Evolutionary conservation across 2,888 invertebrate species (phyloP), one percentile per base, ranked within the genome.

Genomic region (Chloroclysta siterata): DNA sequence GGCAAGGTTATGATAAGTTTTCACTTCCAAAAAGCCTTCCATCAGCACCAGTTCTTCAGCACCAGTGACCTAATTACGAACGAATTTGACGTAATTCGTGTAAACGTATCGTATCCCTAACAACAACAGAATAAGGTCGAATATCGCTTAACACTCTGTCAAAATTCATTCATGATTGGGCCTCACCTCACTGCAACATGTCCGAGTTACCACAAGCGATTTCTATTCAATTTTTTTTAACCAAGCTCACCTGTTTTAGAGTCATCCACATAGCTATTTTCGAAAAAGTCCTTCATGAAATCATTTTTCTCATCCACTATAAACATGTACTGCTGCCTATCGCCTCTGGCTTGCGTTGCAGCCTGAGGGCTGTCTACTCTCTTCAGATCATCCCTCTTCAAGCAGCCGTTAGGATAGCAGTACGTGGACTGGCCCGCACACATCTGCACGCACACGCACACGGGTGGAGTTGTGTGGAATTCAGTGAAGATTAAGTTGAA

Each of bases 391-490:
- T 75, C 68, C 63, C 68, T 78, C 61, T 77, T 87, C 2, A 89
- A 72, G 57, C 91, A 91, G 0, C 88, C 87, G 48, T 85, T 90
- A 0, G 91, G 91, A 57, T 90, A 90, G 67, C 91, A 91, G 68
- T 90, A 91, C 0, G 88, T 88, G 0, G 89, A 79, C 60, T 87
- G 87, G 0, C 82, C 78, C 0, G 67, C 59, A 44, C 91, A 65
- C 61, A 65, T 59, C 22, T 65, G 65, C 13, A 90, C 88, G 61
- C 91, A 91, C 0, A 88, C 83, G 42, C 91, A 91, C 0, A 82
- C 74, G 0, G 91, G 90, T 2, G 85, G 86, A 0, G 74, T 76
- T 11, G 68, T 77, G 7, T 85, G 85, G 56, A 90, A 90, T 61
- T 91, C 90, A 1, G 81, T 76, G 70, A 91, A 90, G 51, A 90